These are phyloP conservation scores for Geococcyx californianus DNA, from an alignment of 2,113 vertebrate species.

Conservation along the genomic window DNA sequence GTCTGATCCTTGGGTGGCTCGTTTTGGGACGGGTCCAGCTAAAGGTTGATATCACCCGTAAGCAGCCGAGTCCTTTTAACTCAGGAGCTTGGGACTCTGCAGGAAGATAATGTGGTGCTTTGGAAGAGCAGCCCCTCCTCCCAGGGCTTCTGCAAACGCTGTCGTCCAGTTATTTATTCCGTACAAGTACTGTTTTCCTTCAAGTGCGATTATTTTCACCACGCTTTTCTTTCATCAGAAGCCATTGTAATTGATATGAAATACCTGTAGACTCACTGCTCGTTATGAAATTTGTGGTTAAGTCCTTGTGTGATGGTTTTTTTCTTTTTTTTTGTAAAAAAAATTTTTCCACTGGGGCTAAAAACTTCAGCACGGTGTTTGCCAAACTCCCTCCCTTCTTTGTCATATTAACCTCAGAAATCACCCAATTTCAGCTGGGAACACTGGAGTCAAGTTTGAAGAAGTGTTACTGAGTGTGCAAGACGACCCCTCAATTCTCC, in stretches of 20 bases:
- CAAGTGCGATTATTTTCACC: not conserved
- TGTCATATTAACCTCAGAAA: not conserved
- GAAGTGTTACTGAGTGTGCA: not conserved
- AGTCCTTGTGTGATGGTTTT: not conserved
- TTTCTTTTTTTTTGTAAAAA: not conserved
- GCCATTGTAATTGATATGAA: constrained; percentile 35
- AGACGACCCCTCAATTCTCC: not conserved
- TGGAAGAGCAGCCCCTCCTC: not conserved
- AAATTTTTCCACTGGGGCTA: not conserved
- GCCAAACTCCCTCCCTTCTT: not conserved
- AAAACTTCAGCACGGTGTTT: not conserved
- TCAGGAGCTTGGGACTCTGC: constrained; percentile 5
- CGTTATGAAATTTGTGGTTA: constrained; percentile 16
- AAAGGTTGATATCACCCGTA: constrained; percentile 38
- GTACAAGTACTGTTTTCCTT: not conserved
- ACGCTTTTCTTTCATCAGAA: constrained; percentile 43
- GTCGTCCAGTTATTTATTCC: not conserved
- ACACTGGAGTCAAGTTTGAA: not conserved
- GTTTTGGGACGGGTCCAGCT: constrained; percentile 46
- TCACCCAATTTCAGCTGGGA: not conserved
- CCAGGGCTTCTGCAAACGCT: not conserved
- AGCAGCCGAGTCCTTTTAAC: constrained; percentile 51
- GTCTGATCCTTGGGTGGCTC: constrained; percentile 65
- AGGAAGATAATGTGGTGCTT: not conserved
- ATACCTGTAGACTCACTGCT: not conserved